Base-by-base conservation (phyloP, 2,797 vertebrate species). In the Poecilia velifera region DNA sequence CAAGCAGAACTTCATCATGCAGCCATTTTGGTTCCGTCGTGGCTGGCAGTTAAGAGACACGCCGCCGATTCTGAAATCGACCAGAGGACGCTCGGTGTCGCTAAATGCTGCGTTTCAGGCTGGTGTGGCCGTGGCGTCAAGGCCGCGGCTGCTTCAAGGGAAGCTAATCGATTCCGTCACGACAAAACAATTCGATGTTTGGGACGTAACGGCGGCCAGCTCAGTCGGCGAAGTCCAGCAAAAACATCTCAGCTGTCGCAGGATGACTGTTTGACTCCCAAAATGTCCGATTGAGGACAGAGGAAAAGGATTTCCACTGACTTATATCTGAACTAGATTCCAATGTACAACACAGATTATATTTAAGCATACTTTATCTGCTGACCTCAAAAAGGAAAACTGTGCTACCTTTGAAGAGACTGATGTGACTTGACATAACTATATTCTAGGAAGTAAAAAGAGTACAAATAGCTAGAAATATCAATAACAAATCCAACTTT, bases 91-190 rank as follows among this genome's bases (percentile, higher is more conserved):
- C 84, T 77, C 81, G 84, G 64, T 88, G 82, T 74, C 53, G 74
- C 74, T 91, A 87, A 93, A 88, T 80, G 88, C 46, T 0, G 8
- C 4, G 70, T 49, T 86, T 83, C 43, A 80, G 85, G 86, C 59
- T 49, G 36, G 68, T 78, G 78, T 51, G 47, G 18, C 76, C 76
- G 68, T 10, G 7, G 7, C 45, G 6, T 59, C 76, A 46, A 74
- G 76, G 78, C 55, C 53, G 45, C 47, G 18, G 55, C 66, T 39
- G 22, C 84, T 86, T 82, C 28, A 8, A 79, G 72, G 71, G 62
- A 49, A 71, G 72, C 72, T 74, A 18, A 84, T 83, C 82, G 91
- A 86, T 90, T 85, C 43, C 45, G 43, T 66, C 41, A 57, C 79
- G 79, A 87, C 74, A 75, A 87, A 87, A 90, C 83, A 82, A 79